Evolutionary conservation across 1,140 invertebrate genomes (phyloP), one percentile per base, ranked within the genome.

Genomic region (Diploscapter pachys): DNA sequence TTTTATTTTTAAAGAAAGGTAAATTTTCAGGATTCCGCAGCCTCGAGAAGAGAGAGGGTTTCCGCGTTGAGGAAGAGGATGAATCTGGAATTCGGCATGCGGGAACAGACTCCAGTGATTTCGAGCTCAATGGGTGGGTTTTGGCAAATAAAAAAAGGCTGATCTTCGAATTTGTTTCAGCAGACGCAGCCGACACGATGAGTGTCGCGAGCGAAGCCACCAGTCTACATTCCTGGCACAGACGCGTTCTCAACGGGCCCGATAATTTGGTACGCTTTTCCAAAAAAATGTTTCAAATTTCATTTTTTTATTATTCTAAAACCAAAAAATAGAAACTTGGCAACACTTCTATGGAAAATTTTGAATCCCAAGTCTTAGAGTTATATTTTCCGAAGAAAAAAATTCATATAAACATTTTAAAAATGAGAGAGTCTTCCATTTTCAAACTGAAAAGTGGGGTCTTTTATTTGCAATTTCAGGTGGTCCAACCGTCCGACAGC

Each of bases 191-290:
- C 9, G 71, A 73, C 5, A 54, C 73, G 13, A 56, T 56, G n/a
- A 48, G 13, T 8, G 6, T 54, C 6, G 73, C 59, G 9, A 78
- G 75, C 57, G 80, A 81, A 31, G 70, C 78, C 11, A 81, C 80
- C 52, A 81, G 80, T 5, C 67, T 81, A 11, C 72, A 81, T 59
- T 81, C 80, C 4, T 81, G 80, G 80, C 66, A 68, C 56, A 50
- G 51, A 59, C 57, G 57, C 9, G 57, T 59, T 31, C 57, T 59
- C 9, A 31, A 11, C 31, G 57, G 57, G 9, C 57, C 57, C 31
- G 57, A 59, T 31, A 59, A 31, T 31, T 11, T 59, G 81, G 81
- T 48, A 50, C 75, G 48, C 79, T 70, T 31, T 63, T 81, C 31
- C 31, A 31, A 31, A 31, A 31, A 31, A 31, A 31, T 31, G 0